phyloP scores from a whole-genome alignment of 2,113 vertebrate genomes.

The Psammodynastes pulverulentus region DNA sequence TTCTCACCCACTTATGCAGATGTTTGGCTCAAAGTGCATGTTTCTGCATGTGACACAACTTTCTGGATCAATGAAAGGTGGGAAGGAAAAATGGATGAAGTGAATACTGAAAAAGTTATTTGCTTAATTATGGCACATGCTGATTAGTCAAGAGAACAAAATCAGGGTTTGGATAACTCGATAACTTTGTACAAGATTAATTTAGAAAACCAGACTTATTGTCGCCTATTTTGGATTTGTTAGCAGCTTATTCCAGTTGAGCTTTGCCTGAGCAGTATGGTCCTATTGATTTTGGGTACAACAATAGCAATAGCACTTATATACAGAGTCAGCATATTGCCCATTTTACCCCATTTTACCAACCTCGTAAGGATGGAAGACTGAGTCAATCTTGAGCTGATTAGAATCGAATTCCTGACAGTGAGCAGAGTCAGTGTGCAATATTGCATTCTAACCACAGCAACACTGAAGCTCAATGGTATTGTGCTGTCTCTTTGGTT shows the following conservation, averaged over 20 bases:
- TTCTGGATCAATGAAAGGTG: background rate
- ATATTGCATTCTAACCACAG: background rate
- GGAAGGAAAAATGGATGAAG: background rate
- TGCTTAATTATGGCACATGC: background rate
- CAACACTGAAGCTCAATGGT: background rate
- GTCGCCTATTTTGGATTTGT: background rate
- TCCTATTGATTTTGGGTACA: background rate
- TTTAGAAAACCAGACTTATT: background rate
- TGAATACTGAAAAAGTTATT: background rate
- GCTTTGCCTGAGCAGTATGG: background rate
- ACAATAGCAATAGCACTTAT: background rate
- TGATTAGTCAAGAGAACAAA: background rate
- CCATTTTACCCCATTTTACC: background rate
- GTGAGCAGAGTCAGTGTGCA: background rate
- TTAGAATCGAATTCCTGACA: background rate
- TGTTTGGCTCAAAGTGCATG: background rate
- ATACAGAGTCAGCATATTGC: background rate
- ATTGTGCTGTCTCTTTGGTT: background rate
- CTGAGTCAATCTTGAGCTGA: background rate
- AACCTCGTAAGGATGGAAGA: background rate
- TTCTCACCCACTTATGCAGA: background rate
- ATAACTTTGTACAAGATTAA: background rate
- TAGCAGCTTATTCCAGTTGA: background rate
- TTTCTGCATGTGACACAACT: background rate
- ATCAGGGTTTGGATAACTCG: background rate